A percentile compares a stretch with the other conserved stretches of the same genome.
Evolutionary conservation across 2,888 invertebrate genomes (phyloP).

Genomic region (Diloba caeruleocephala): DNA sequence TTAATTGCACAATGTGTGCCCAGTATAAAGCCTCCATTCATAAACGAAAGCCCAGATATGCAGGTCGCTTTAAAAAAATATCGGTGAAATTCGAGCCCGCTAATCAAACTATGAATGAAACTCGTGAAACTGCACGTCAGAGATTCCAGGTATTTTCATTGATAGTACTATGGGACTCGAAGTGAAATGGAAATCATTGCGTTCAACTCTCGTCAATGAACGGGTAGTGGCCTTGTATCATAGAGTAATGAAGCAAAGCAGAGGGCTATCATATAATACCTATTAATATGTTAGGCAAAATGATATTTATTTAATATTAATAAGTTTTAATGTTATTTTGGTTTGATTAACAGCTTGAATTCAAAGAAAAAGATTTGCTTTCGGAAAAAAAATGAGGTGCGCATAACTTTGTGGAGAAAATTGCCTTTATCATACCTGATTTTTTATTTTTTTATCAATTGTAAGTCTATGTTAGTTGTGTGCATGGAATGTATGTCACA

Average conservation of each 20-base stretch:
- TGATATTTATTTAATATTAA: no score
- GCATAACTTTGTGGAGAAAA: no score
- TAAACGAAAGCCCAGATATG: neutral
- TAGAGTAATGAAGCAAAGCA: neutral
- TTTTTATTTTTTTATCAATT: neutral
- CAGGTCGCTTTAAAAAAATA: neutral
- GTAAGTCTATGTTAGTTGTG: conserved; percentile 16
- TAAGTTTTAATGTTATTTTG: no score
- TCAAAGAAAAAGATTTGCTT: no score
- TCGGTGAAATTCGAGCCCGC: neutral
- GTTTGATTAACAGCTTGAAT: no score
- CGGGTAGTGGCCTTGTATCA: neutral
- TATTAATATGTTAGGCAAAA: neutral
- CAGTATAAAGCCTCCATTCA: conserved; percentile 18
- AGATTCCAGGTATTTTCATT: neutral
- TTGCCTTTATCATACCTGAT: no score
- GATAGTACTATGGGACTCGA: no score
- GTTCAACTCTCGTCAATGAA: conserved; percentile 9
- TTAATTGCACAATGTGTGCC: neutral
- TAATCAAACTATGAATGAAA: conserved; percentile 8
- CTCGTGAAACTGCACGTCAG: neutral
- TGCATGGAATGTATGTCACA: conserved; percentile 30
- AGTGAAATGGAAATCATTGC: neutral
- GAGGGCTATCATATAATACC: neutral
- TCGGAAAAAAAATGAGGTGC: no score